Conservation (phyloP, 1,140 invertebrate genomes). For the Heliconius nattereri region DNA sequence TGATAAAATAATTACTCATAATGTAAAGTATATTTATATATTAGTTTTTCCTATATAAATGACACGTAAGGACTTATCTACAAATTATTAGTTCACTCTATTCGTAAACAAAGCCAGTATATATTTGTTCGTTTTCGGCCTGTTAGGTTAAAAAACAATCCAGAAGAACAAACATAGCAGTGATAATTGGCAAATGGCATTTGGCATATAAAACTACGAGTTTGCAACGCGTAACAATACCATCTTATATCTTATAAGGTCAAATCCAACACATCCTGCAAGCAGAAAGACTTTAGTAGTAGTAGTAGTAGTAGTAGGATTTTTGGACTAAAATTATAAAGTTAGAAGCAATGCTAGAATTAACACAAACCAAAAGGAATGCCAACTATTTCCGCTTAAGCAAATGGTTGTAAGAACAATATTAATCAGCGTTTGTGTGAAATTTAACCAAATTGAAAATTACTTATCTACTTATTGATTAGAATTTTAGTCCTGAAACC, state of each 20-base stretch:
- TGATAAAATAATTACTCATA: too few species aligned
- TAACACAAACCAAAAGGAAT: background rate
- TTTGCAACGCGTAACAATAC: constrained; percentile 33
- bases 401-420: background rate
- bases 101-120: too few species aligned
- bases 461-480: too few species aligned
- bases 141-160: background rate
- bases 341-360: background rate
- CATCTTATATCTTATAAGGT: constrained; percentile 34
- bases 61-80: too few species aligned
- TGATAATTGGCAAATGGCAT: background rate
- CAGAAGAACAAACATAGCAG: background rate
- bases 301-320: too few species aligned
- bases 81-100: too few species aligned
- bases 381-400: background rate
- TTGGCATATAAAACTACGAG: constrained; percentile 12
- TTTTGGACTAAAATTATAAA: background rate
- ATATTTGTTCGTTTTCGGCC: background rate
- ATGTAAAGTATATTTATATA: too few species aligned
- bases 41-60: too few species aligned
- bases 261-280: constrained; percentile 13
- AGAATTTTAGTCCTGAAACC: too few species aligned
- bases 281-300: background rate
- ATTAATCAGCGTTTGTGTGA: too few species aligned
- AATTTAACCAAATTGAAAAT: too few species aligned